phyloP scores from a whole-genome alignment of 1,140 invertebrate species.

The Lepidurus packardi region DNA sequence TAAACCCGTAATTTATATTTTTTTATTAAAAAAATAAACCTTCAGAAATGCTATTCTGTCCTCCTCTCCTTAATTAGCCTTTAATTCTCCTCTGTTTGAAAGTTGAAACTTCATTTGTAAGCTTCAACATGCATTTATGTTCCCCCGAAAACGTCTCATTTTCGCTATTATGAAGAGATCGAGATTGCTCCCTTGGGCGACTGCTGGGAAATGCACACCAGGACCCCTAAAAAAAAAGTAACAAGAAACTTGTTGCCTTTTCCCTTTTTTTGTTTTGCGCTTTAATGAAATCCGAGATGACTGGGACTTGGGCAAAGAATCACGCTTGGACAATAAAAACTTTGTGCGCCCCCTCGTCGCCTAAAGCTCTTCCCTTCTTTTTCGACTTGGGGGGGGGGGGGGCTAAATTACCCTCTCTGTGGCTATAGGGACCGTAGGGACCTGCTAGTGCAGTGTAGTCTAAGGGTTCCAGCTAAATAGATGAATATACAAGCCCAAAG shows the following conservation, averaged over 20 bases:
- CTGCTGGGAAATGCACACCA: neutral
- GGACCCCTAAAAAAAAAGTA: neutral
- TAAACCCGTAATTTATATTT: too few relatives aligned
- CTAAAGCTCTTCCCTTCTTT: neutral
- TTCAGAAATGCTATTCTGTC: too few relatives aligned
- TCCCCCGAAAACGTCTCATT: neutral
- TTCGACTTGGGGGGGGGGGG: neutral
- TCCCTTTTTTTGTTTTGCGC: neutral
- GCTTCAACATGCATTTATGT: neutral
- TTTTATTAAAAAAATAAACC: too few relatives aligned
- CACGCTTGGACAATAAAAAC: conserved; percentile 19
- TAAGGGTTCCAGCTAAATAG: neutral
- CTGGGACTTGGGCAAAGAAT: conserved; percentile 15
- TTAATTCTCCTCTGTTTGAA: too few relatives aligned
- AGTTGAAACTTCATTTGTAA: neutral
- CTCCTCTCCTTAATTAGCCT: too few relatives aligned
- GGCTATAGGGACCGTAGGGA: neutral
- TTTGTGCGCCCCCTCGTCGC: neutral
- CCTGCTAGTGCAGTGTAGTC: neutral
- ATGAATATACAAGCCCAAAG: conserved; percentile 2
- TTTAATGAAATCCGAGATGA: conserved; percentile 16
- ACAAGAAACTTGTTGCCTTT: conserved; percentile 19
- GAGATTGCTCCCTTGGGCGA: conserved; percentile 7
- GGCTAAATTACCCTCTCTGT: conserved; percentile 2
- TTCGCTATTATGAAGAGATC: neutral